Conservation (phyloP, 2,113 vertebrate species). For the Gila orcuttii region DNA sequence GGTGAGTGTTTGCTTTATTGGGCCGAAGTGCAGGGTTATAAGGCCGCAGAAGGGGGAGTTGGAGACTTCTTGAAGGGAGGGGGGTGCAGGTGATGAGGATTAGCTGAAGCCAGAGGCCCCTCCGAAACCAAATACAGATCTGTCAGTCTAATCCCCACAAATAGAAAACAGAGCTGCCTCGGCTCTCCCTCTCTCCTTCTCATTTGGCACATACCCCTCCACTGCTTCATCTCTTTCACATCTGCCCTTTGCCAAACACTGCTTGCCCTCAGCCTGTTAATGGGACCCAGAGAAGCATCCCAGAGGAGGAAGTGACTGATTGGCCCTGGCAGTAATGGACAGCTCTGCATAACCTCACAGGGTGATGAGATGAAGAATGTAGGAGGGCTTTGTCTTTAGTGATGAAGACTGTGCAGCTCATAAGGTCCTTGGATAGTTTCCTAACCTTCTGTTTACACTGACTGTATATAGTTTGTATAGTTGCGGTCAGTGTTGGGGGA, state of each 20-base stretch:
- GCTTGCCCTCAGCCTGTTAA: slow-evolving; percentile 57
- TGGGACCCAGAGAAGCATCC: slow-evolving; percentile 66
- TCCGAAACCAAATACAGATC: slow-evolving; percentile 83
- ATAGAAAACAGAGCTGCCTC: slow-evolving; percentile 80
- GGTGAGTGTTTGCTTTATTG: slow-evolving; percentile 75
- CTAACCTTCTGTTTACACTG: background rate
- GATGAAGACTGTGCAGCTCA: background rate
- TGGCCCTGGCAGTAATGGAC: slow-evolving; percentile 71
- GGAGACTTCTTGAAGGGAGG: slow-evolving; percentile 55
- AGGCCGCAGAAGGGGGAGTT: slow-evolving; percentile 44
- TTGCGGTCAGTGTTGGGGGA: background rate
- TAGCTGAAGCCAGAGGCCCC: slow-evolving; percentile 79
- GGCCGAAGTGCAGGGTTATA: slow-evolving; percentile 48
- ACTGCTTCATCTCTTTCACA: slow-evolving; percentile 68
- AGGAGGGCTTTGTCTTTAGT: slow-evolving; percentile 47
- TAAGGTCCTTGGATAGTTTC: background rate
- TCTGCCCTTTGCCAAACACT: slow-evolving; percentile 63
- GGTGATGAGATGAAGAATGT: slow-evolving; percentile 73
- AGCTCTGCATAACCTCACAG: slow-evolving; percentile 61
- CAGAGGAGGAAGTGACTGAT: slow-evolving; percentile 72
- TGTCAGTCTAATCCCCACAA: slow-evolving; percentile 82
- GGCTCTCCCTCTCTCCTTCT: slow-evolving; percentile 55
- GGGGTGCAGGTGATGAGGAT: slow-evolving; percentile 81
- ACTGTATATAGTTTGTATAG: background rate
- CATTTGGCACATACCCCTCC: slow-evolving; percentile 61